phyloP scores from a whole-genome alignment of 2,888 invertebrate genomes.

The Tenthredo amoena region DNA sequence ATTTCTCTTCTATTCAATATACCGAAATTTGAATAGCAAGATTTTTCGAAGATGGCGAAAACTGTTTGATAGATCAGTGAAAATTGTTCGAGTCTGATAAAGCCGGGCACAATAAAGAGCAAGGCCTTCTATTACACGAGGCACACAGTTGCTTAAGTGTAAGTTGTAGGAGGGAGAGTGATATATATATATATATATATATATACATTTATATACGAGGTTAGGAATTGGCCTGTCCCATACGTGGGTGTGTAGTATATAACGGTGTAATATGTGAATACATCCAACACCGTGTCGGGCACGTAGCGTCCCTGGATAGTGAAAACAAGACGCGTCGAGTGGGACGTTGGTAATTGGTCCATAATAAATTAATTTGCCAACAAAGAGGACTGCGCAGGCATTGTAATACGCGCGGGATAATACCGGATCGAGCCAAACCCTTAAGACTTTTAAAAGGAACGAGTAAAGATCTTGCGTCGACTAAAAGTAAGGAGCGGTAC shows the following conservation, averaged over 20 bases:
- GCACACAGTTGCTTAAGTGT: not conserved
- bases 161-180: not conserved
- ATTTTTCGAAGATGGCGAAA: too few relatives aligned
- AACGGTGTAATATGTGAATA: conserved; percentile 11
- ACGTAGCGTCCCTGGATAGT: conserved; percentile 33
- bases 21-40: too few relatives aligned
- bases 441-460: not conserved
- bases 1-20: too few relatives aligned
- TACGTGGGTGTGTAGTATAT: not conserved
- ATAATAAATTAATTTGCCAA: conserved; percentile 75
- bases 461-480: not conserved
- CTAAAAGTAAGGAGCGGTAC: not conserved
- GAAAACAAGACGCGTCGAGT: conserved; percentile 46
- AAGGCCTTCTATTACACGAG: not conserved
- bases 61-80: not conserved
- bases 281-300: not conserved
- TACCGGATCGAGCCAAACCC: conserved; percentile 31
- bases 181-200: not conserved
- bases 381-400: conserved; percentile 58
- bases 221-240: not conserved
- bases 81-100: not conserved
- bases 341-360: conserved; percentile 72
- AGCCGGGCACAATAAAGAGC: not conserved
- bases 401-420: conserved; percentile 44
- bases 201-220: not conserved